Evolutionary conservation across 2,797 vertebrate genomes (phyloP), one percentile per base, ranked within the genome.

Genomic region (Clarias platycephalus): DNA sequence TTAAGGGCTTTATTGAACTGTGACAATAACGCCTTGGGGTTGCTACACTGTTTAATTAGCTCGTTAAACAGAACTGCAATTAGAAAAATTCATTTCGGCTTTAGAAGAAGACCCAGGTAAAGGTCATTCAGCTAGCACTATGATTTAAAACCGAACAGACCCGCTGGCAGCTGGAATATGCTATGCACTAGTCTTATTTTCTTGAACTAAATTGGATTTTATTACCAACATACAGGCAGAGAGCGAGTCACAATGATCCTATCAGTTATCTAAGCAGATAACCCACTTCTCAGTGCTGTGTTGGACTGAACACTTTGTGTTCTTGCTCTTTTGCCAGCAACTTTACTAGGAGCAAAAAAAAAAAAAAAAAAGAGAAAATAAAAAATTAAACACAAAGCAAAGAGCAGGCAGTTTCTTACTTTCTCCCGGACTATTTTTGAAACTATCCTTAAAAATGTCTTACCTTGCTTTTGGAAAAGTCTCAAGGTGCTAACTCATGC

Each of bases 41-140:
- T 92, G 91, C 91, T 91, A 91, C 87, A 87, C 90, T 89, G 90
- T 91, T 93, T 95, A 95, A 95, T 94, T 94, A 94, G 93, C 92
- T 93, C 89, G 90, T 94, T 93, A 94, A 94, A 94, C 91, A 92
- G 85, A 86, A 90, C 87, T 84, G 83, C 91, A 93, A 92, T 92
- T 83, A 87, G 68, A 89, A 85, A 92, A 92, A 92, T 90, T 88
- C 77, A 91, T 91, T 90, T 64, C 40, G 22, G 86, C 53, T 80
- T 53, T 82, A 64, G 57, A 64, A 34, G 88, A 86, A 66, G 66
- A 88, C 85, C 9, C 71, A 49, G 74, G 81, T 79, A 44, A 24
- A 82, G 80, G 53, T 34, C 31, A n/a, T 20, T 26, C 72, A 63
- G 74, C 66, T 79, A 88, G 90, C 87, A 86, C 67, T 82, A 83